Evolutionary conservation across 2,113 vertebrate species (phyloP).

Genomic region (Condylura cristata): DNA sequence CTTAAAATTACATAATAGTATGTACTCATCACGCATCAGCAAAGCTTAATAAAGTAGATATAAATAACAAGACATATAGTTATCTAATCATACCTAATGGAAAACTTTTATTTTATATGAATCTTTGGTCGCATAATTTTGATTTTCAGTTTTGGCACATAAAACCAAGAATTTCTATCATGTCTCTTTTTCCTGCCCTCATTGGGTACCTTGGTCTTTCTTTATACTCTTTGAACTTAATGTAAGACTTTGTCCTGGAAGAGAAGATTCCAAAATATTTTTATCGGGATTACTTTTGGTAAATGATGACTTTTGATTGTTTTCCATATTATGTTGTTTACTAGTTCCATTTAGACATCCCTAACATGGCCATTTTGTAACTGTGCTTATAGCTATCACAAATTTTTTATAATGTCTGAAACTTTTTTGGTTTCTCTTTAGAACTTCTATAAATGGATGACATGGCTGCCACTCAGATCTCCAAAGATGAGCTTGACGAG

Average conservation of each 20-base stretch:
- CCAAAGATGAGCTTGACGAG: conserved; percentile 96
- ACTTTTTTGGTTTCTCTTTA: conserved; percentile 67
- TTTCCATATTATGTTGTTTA: conserved; percentile 30
- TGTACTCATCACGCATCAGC: neutral
- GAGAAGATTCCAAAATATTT: conserved; percentile 21
- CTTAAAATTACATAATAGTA: neutral
- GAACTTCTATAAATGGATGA: conserved; percentile 82
- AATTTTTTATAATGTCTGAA: conserved; percentile 13
- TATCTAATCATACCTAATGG: neutral
- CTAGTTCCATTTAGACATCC: conserved; percentile 29
- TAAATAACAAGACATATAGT: neutral
- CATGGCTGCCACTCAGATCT: conserved; percentile 94
- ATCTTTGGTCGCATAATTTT: conserved; percentile 19
- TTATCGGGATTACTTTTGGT: conserved; percentile 28
- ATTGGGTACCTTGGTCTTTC: neutral
- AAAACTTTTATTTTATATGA: neutral
- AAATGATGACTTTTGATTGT: conserved; percentile 19
- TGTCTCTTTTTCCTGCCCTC: conserved; percentile 18
- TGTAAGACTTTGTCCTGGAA: conserved; percentile 6
- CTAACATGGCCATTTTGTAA: neutral
- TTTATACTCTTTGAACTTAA: conserved; percentile 29
- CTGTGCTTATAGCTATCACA: neutral
- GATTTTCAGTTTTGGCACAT: neutral
- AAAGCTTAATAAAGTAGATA: neutral
- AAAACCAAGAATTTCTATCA: neutral